These are phyloP conservation scores for Callorhinus ursinus DNA, from an alignment of 2,113 vertebrate genomes.

Conservation along the genomic window DNA sequence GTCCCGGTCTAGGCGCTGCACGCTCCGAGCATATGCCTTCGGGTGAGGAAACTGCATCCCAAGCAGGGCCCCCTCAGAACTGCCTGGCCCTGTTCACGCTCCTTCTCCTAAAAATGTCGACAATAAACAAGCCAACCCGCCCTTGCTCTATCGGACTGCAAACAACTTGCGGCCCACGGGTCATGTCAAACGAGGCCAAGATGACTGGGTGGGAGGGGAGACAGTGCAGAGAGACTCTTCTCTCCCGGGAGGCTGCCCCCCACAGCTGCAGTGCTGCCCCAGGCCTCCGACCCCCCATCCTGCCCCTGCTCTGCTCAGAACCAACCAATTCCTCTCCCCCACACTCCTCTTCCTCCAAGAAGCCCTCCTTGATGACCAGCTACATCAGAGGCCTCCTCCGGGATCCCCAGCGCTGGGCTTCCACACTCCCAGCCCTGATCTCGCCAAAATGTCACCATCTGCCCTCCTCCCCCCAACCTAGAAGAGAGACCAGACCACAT, in stretches of 20 bases:
- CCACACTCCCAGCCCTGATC: neutral
- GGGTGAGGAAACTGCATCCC: neutral
- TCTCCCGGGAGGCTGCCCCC: neutral
- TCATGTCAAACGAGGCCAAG: accelerated
- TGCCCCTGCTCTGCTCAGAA: neutral
- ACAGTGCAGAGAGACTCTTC: accelerated
- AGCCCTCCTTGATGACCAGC: neutral
- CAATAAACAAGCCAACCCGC: accelerated
- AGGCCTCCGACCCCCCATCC: neutral
- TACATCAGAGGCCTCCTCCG: neutral
- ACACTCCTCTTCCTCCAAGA: neutral
- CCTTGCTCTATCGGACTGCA: accelerated
- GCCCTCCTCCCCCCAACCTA: neutral
- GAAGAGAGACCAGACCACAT: neutral
- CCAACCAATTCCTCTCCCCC: neutral
- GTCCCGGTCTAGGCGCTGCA: accelerated
- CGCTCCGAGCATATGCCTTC: accelerated
- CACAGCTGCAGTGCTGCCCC: accelerated
- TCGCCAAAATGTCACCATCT: neutral
- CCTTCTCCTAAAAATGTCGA: accelerated
- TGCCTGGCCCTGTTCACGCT: accelerated
- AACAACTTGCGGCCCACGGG: accelerated
- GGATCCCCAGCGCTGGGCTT: neutral
- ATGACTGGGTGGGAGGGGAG: accelerated
- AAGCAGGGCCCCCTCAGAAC: neutral